A percentile compares a stretch with the other conserved stretches of the same genome.
phyloP scores from a whole-genome alignment of 2,113 vertebrate species.

The Tragelaphus buxtoni region DNA sequence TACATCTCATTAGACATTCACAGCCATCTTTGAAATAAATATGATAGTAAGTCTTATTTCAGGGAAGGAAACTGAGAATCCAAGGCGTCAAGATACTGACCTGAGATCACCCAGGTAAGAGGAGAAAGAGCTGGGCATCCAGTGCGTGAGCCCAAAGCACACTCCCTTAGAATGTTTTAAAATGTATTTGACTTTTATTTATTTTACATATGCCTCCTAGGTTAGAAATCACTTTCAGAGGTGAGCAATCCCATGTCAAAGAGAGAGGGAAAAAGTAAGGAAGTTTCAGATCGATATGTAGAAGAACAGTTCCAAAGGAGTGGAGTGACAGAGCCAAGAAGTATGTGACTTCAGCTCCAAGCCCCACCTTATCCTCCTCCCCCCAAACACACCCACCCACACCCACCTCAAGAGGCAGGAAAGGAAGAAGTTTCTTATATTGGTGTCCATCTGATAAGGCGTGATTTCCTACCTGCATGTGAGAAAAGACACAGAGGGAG shows the following conservation, averaged over 20 bases:
- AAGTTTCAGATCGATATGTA: background rate
- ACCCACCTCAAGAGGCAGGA: background rate
- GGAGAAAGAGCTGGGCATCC: background rate
- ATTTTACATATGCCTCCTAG: background rate
- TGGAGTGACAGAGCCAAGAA: too few species aligned
- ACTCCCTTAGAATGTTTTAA: background rate
- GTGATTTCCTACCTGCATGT: background rate
- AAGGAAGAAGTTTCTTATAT: background rate
- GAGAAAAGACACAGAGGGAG: background rate
- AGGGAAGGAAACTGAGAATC: background rate
- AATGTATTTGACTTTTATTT: background rate
- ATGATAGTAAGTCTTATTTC: background rate
- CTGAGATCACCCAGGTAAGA: background rate
- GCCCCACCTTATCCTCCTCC: fast-evolving
- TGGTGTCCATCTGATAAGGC: too few species aligned
- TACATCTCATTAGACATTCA: background rate
- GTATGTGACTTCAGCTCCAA: fast-evolving
- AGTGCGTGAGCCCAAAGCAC: fast-evolving
- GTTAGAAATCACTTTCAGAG: background rate
- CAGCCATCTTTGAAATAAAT: background rate
- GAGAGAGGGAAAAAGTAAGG: background rate
- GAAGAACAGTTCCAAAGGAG: background rate
- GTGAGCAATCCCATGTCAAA: background rate
- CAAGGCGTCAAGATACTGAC: background rate
- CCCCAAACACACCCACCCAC: background rate